Conservation (phyloP, 2,113 vertebrate species). For the Anser brachyrhynchus region DNA sequence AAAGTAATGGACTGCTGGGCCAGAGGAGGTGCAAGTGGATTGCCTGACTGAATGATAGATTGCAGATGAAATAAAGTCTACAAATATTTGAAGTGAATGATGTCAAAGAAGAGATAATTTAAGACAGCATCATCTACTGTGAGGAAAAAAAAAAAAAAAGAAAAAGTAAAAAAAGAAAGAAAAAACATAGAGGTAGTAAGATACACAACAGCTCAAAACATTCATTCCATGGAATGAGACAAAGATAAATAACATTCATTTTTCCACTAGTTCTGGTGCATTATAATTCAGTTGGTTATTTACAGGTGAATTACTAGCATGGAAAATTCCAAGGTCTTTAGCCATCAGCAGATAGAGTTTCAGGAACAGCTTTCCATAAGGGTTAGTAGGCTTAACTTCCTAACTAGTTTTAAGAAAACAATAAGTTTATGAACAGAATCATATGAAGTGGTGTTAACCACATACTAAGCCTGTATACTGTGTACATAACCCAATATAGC, state of each 20-base stretch:
- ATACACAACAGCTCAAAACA: neutral
- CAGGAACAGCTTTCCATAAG: neutral
- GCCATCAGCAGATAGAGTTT: neutral
- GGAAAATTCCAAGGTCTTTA: neutral
- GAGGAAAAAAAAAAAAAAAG: fast-evolving
- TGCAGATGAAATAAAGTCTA: neutral
- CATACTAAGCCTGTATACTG: neutral
- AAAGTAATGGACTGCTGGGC: neutral
- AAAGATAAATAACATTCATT: neutral
- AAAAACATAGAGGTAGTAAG: neutral
- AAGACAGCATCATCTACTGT: neutral
- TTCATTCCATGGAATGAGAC: neutral
- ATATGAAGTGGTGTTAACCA: neutral
- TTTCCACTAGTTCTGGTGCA: neutral
- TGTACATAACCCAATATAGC: neutral
- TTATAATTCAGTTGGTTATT: neutral
- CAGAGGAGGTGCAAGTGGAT: neutral
- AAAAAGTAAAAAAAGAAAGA: neutral
- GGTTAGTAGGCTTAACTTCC: neutral
- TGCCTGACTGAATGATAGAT: neutral
- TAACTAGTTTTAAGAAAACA: neutral
- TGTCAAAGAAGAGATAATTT: neutral
- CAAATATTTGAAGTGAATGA: neutral
- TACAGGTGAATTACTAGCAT: neutral
- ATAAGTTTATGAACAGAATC: neutral